Base-by-base conservation (phyloP, 2,888 invertebrate species). In the Carcina quercana region DNA sequence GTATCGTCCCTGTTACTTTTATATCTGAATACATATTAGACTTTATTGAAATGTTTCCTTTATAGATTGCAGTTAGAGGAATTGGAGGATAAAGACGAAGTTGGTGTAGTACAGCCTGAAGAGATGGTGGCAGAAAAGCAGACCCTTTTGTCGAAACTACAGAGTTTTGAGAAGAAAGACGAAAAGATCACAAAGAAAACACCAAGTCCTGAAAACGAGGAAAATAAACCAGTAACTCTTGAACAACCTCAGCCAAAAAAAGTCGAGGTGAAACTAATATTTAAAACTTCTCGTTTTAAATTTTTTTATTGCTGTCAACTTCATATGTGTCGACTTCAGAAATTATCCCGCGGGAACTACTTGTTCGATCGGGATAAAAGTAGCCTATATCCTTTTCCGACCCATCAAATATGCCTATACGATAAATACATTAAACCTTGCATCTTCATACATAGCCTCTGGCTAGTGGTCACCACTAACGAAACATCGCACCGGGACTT, bases 111-210 rank as follows among this genome's bases (percentile, higher is more conserved):
- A 5, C 65, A 65, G 2, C 79, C 72, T 0, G 75, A 67, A 50
- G 72, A 75, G 34, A 70, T 85, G 0, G 73, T 69, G 1, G 74
- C 74, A 2, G 80, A 85, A 45, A 85, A 79, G 43, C 59, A 78
- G 37, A 71, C 66, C 15, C 59, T 83, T 10, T 39, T 80, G 2
- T 60, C 71, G 1, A 82, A 80, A 50, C 55, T 83, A 12, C 72
- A 79, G 12, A 70, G 60, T 33, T 75, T 83, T 32, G 74, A 73
- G 30, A 72, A 70, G 35, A 72, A 64, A 37, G 70, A 72, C 14
- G 64, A 67, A 3, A 46, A 25, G 37, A 6, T 46, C 49, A n/a
- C 30, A 13, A 38, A 45, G 14, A 12, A 28, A 10, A 8, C 11
- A 25, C 1, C 8, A 2, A 26, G 21, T 21, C 20, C 30, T 6